These are phyloP conservation scores for Apteryx owenii DNA, from an alignment of 2,113 vertebrate species.

Conservation along the genomic window DNA sequence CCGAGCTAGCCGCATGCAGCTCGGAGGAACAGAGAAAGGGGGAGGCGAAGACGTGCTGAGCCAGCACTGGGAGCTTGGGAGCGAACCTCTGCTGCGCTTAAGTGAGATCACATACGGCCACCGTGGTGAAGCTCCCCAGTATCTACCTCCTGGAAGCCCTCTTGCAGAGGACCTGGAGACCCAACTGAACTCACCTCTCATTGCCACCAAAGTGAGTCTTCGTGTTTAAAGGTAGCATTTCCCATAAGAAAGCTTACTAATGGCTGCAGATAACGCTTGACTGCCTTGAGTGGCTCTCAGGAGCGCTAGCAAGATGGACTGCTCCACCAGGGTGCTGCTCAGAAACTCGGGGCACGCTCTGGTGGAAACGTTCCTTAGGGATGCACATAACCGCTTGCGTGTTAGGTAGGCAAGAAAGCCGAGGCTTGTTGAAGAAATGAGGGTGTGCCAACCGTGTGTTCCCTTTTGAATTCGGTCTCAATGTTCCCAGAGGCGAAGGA, in stretches of 20 bases:
- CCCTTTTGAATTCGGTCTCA: not conserved
- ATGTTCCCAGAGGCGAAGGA: not conserved
- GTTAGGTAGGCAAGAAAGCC: accelerated
- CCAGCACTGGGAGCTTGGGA: too few relatives aligned
- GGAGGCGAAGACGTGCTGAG: too few relatives aligned
- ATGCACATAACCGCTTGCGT: not conserved
- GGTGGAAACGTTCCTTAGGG: not conserved
- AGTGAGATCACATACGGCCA: too few relatives aligned
- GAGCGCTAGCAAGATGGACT: not conserved
- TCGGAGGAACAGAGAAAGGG: too few relatives aligned
- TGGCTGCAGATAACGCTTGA: not conserved
- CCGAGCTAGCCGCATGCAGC: too few relatives aligned
- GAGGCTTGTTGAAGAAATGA: not conserved
- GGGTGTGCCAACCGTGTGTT: not conserved
- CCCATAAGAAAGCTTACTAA: too few relatives aligned
- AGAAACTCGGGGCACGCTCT: accelerated
- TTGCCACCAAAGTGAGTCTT: slow-evolving; percentile 12
- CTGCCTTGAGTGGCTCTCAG: not conserved
- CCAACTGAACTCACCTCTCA: slow-evolving; percentile 22
- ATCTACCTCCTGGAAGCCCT: not conserved
- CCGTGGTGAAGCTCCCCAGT: not conserved
- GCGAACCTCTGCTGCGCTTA: too few relatives aligned
- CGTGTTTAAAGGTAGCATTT: not conserved
- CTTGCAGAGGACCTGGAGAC: not conserved
- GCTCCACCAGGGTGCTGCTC: not conserved